phyloP scores from a whole-genome alignment of 2,113 vertebrate species.

The Hippolais icterina region DNA sequence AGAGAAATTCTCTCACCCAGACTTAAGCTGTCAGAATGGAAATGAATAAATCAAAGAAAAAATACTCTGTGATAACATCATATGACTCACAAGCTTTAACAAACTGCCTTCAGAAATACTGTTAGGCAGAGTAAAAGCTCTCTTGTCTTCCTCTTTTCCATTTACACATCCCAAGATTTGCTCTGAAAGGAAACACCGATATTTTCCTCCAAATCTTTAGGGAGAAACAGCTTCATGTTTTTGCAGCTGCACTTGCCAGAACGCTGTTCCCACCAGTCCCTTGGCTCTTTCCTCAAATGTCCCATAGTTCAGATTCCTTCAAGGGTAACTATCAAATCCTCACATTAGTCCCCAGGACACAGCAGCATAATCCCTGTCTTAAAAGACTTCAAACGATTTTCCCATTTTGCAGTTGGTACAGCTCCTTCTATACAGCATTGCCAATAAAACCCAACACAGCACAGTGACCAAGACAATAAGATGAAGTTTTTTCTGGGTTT shows the following conservation, averaged over 20 bases:
- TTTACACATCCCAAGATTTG: background rate
- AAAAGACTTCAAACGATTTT: background rate
- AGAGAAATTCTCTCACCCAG: background rate
- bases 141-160: constrained; percentile 7
- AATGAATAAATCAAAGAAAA: background rate
- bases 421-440: background rate
- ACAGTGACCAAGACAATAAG: background rate
- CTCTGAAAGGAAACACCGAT: background rate
- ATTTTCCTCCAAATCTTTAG: constrained; percentile 42
- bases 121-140: background rate
- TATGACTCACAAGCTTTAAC: background rate
- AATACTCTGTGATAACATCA: background rate
- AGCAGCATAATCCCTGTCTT: background rate
- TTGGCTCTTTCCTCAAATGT: background rate
- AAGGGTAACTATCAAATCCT: background rate
- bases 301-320: constrained; percentile 37
- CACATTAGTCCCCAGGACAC: background rate
- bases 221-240: constrained; percentile 41
- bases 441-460: background rate
- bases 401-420: background rate
- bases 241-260: constrained; percentile 54
- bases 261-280: background rate
- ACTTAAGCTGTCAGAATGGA: background rate
- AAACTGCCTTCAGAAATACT: background rate
- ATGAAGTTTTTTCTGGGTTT: background rate